A percentile compares a stretch with the other conserved stretches of the same genome.
phyloP scores from a whole-genome alignment of 2,113 vertebrate genomes.

The Chaenocephalus aceratus region DNA sequence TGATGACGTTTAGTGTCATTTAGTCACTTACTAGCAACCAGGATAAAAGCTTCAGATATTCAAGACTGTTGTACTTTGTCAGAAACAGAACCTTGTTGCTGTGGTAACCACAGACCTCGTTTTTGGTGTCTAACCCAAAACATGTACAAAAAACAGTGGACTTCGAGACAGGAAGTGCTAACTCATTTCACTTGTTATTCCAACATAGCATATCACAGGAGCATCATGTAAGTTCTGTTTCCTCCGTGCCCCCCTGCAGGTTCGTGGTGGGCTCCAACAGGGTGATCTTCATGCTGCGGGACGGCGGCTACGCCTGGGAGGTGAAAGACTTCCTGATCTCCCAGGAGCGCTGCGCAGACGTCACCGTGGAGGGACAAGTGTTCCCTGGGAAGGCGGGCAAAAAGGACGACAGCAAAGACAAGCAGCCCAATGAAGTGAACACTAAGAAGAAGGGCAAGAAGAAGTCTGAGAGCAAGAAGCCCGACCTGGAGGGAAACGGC shows the following conservation, averaged over 20 bases:
- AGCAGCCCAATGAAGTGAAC: slow-evolving; percentile 83
- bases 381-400: slow-evolving; percentile 90
- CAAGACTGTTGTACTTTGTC: no score
- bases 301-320: slow-evolving; percentile 96
- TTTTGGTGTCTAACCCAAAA: no score
- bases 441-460: slow-evolving; percentile 87
- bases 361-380: slow-evolving; percentile 97
- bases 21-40: no score
- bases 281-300: slow-evolving; percentile 97
- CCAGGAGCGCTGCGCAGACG: slow-evolving; percentile 93
- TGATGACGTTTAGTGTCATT: no score
- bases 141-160: no score
- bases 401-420: slow-evolving; percentile 64
- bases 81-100: no score
- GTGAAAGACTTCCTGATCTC: slow-evolving; percentile 93
- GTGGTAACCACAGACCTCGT: no score
- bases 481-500: slow-evolving; percentile 80
- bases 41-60: no score
- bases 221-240: not conserved
- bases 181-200: no score
- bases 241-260: slow-evolving; percentile 71
- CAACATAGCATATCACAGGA: no score
- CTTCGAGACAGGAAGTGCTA: no score
- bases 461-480: slow-evolving; percentile 59
- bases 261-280: slow-evolving; percentile 98